These are phyloP conservation scores for Asarcornis scutulata DNA, from an alignment of 2,113 vertebrate genomes.

Conservation along the genomic window DNA sequence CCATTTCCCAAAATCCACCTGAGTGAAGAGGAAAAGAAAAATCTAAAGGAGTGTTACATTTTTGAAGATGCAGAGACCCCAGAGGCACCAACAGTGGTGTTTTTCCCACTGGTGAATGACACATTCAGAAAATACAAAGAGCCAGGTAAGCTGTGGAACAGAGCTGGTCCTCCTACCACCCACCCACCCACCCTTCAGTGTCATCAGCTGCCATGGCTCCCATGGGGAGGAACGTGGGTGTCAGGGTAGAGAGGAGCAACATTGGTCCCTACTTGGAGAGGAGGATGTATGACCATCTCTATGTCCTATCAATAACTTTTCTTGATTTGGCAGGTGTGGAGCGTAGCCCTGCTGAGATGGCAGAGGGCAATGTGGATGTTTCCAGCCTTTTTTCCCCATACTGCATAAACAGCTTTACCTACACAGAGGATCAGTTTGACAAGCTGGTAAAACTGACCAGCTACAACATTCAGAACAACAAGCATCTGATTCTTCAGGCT, in stretches of 20 bases:
- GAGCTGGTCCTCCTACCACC: background rate
- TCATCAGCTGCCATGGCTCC: background rate
- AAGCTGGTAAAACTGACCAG: slow-evolving; percentile 74
- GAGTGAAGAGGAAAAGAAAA: slow-evolving; percentile 63
- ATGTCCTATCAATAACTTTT: background rate
- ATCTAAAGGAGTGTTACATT: slow-evolving; percentile 67
- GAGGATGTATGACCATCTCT: accelerated
- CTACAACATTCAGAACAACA: slow-evolving; percentile 83
- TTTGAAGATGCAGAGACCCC: slow-evolving; percentile 74
- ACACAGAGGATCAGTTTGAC: slow-evolving; percentile 78
- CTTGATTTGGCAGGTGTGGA: slow-evolving; percentile 69
- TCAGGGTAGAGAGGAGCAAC: accelerated
- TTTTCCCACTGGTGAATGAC: slow-evolving; percentile 78
- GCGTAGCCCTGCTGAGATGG: slow-evolving; percentile 70
- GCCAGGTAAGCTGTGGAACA: slow-evolving; percentile 64
- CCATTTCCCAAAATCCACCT: slow-evolving; percentile 77
- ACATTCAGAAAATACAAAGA: slow-evolving; percentile 72
- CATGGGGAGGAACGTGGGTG: background rate
- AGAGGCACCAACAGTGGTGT: slow-evolving; percentile 70
- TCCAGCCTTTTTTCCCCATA: slow-evolving; percentile 76
- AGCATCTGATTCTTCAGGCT: slow-evolving; percentile 69
- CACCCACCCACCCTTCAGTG: background rate
- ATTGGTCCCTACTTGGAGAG: background rate
- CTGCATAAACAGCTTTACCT: slow-evolving; percentile 74
- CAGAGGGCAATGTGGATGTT: slow-evolving; percentile 75